phyloP scores from a whole-genome alignment of 2,113 vertebrate genomes.

The Pitta sordida region DNA sequence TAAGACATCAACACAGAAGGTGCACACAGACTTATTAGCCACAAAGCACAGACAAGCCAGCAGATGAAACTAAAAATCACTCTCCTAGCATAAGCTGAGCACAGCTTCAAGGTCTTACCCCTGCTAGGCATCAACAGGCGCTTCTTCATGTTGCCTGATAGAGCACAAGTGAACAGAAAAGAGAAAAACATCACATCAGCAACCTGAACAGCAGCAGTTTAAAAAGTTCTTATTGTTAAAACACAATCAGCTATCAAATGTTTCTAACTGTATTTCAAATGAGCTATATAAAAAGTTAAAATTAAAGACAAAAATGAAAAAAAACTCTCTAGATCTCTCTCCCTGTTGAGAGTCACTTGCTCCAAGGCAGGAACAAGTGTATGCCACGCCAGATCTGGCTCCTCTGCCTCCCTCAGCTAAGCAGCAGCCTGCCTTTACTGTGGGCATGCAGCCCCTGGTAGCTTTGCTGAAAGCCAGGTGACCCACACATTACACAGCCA shows the following conservation, averaged over 20 bases:
- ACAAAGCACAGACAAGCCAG: constrained; percentile 68
- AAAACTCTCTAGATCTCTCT: background rate
- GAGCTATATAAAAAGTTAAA: background rate
- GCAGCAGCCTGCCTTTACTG: background rate
- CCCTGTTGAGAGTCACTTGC: background rate
- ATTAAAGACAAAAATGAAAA: background rate
- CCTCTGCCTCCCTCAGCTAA: background rate
- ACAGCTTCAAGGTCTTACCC: constrained; percentile 77
- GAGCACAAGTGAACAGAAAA: constrained; percentile 72
- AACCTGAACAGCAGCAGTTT: constrained; percentile 49
- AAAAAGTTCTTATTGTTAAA: constrained; percentile 41
- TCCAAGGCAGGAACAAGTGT: background rate
- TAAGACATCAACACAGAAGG: constrained; percentile 58
- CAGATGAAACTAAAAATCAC: constrained; percentile 61
- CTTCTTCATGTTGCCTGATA: constrained; percentile 84
- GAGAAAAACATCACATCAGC: constrained; percentile 72
- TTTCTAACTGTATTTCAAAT: background rate
- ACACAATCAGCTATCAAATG: constrained; percentile 26
- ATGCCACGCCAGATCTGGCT: background rate
- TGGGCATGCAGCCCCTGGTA: background rate
- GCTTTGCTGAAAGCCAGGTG: background rate
- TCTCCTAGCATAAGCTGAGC: constrained; percentile 62
- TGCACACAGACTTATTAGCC: constrained; percentile 60
- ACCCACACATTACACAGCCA: background rate
- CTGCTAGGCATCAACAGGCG: constrained; percentile 85